Evolutionary conservation across 2,888 invertebrate genomes (phyloP), one percentile per base, ranked within the genome.

Genomic region (Danaus chrysippus): DNA sequence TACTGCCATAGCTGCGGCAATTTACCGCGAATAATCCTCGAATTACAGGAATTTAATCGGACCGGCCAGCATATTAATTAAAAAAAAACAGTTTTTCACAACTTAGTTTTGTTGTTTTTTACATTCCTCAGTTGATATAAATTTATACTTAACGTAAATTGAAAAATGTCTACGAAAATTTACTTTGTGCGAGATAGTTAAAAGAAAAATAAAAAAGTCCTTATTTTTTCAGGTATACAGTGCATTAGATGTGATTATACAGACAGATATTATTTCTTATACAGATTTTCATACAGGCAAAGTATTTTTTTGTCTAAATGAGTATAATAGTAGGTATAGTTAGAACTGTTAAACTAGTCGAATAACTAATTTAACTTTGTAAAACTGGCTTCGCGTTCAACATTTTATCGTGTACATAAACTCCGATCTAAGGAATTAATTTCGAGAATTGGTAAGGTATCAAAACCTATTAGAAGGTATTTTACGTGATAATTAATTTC

Each of bases 331-430:
- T 46, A n/a, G 15, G 46, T 34, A 34, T 5, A 34, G 8, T 46
- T 15, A 46, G 46, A 46, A 46, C 46, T 13, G 46, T 46, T 15
- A 6, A 46, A 46, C 46, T 13, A 46, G 46, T 46, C 46, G 46
- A n/a, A n/a, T 15, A 46, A 46, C 46, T 46, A 46, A 46, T 46
- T 46, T 46, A 46, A 46, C 46, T 46, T 46, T 46, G 46, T 46
- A 46, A 15, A 46, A 13, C 12, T 46, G 46, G 46, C 46, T 46
- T 46, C 15, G 46, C 3, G 13, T 10, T 15, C 13, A n/a, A 1
- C 15, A 46, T 46, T 15, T 9, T 46, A 9, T 46, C 46, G 13
- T 46, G 44, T 46, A 46, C 13, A 46, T 46, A 46, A 9, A 46
- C 46, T 46, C 10, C 8, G 15, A 46, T 46, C 46, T 46, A 46